These are phyloP conservation scores for Dynastes grantii DNA, from an alignment of 2,888 invertebrate species.

Conservation along the genomic window DNA sequence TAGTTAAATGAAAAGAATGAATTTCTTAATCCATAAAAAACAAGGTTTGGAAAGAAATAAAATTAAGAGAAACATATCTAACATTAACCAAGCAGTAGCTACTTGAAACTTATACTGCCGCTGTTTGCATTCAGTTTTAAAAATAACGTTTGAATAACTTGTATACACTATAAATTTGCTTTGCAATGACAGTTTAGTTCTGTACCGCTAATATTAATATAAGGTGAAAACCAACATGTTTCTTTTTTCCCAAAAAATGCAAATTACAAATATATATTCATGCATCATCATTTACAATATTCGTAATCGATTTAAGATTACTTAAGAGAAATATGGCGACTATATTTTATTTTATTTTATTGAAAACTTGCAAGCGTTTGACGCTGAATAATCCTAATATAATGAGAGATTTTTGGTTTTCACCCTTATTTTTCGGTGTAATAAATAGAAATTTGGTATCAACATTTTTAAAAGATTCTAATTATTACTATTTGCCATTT, in stretches of 20 bases:
- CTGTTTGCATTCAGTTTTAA: slow-evolving; percentile 31
- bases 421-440: too few relatives aligned
- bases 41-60: not conserved
- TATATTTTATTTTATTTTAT: too few relatives aligned
- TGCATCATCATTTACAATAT: not conserved
- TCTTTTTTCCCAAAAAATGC: not conserved
- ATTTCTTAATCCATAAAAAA: too few relatives aligned
- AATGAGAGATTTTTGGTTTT: too few relatives aligned
- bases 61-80: not conserved
- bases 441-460: too few relatives aligned
- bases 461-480: too few relatives aligned
- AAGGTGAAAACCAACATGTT: not conserved
- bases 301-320: too few relatives aligned
- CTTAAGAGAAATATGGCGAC: too few relatives aligned
- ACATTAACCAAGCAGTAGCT: slow-evolving; percentile 15
- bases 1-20: too few relatives aligned
- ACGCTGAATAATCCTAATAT: too few relatives aligned
- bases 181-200: slow-evolving; percentile 24
- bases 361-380: too few relatives aligned
- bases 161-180: slow-evolving; percentile 29
- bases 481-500: too few relatives aligned
- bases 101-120: slow-evolving; percentile 15
- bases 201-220: slow-evolving; percentile 30
- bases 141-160: slow-evolving; percentile 40
- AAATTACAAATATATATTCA: not conserved